A percentile compares a stretch with the other conserved stretches of the same genome.
These are phyloP conservation scores for Deilephila elpenor DNA, from an alignment of 2,888 invertebrate genomes.

Conservation along the genomic window DNA sequence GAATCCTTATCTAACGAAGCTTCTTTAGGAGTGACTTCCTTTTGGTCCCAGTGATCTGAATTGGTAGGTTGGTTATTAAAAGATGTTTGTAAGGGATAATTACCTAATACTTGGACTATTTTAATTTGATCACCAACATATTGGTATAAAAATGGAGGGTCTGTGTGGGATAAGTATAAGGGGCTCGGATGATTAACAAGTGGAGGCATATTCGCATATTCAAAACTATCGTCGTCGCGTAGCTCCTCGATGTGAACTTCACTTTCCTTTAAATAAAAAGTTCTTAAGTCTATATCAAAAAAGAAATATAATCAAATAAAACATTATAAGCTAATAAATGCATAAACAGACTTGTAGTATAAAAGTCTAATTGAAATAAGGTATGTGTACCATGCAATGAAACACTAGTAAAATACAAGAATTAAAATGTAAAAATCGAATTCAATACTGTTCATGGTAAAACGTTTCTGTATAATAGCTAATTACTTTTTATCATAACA, in stretches of 20 bases:
- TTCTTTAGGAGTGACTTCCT: constrained; percentile 47
- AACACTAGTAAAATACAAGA: constrained; percentile 18
- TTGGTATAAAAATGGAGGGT: constrained; percentile 78
- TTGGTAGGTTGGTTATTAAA: constrained; percentile 57
- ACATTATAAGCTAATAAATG: constrained; percentile 71
- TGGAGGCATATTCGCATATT: constrained; percentile 78
- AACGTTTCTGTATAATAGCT: background rate
- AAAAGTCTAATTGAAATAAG: constrained; percentile 33
- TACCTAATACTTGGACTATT: constrained; percentile 75
- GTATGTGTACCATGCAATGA: constrained; percentile 16
- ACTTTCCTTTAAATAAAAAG: constrained; percentile 83
- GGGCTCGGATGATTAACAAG: constrained; percentile 69
- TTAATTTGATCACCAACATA: constrained; percentile 76
- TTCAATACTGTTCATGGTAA: constrained; percentile 13
- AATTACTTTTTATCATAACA: background rate
- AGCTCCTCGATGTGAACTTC: constrained; percentile 83
- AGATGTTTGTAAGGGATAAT: constrained; percentile 66
- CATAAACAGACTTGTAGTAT: constrained; percentile 67
- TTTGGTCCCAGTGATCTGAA: constrained; percentile 63
- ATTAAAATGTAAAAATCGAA: background rate
- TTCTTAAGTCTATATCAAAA: constrained; percentile 75
- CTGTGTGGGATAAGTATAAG: constrained; percentile 72
- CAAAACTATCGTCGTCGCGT: constrained; percentile 76
- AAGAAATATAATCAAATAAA: constrained; percentile 50
- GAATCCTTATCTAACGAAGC: constrained; percentile 41